phyloP scores from a whole-genome alignment of 2,113 vertebrate species.

The Tympanuchus pallidicinctus region DNA sequence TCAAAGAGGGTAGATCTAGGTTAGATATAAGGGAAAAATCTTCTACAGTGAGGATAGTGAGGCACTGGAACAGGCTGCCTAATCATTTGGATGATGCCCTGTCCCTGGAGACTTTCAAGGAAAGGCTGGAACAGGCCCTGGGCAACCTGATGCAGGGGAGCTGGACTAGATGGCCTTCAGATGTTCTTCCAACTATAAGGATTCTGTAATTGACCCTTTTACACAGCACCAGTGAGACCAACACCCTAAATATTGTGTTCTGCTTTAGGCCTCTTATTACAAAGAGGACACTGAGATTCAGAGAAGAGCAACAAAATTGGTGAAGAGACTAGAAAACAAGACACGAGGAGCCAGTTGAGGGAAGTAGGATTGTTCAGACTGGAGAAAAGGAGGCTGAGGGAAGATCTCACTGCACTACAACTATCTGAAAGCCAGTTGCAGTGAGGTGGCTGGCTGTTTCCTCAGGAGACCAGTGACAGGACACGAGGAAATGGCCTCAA shows the following conservation, averaged over 20 bases:
- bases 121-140: no score
- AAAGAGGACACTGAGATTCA: not conserved
- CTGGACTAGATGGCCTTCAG: no score
- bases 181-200: no score
- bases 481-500: not conserved
- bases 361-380: not conserved
- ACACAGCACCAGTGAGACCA: not conserved
- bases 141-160: no score
- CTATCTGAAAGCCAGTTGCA: not conserved
- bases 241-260: not conserved
- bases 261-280: not conserved
- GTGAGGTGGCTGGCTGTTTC: not conserved
- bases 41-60: no score
- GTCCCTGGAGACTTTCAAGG: no score
- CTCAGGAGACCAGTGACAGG: not conserved
- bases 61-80: no score
- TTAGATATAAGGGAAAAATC: no score
- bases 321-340: not conserved
- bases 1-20: no score
- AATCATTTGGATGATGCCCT: no score
- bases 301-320: not conserved
- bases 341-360: not conserved
- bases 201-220: not conserved
- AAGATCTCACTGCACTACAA: not conserved
- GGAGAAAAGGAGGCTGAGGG: not conserved